Evolutionary conservation across 1,140 invertebrate species (phyloP).

Genomic region (Ericerus pela): DNA sequence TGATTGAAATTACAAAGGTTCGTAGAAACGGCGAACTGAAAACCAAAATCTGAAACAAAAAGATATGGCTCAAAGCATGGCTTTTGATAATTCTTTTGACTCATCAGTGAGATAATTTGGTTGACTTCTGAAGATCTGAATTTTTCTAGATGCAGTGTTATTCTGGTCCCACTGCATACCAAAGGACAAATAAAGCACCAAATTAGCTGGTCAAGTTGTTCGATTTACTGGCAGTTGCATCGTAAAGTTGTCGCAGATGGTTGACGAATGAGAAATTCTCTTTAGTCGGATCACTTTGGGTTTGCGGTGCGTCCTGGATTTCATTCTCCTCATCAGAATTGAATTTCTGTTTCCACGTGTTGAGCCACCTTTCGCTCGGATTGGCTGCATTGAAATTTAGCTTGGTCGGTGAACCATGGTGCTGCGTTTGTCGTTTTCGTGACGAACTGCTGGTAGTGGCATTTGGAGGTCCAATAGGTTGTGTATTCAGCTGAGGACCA

Average conservation of each 20-base stretch:
- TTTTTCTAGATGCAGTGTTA: no score
- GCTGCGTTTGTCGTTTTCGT: background rate
- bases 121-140: no score
- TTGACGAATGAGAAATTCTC: background rate
- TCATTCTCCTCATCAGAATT: background rate
- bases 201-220: no score
- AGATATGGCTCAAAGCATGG: no score
- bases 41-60: no score
- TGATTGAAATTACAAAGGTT: no score
- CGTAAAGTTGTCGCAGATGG: background rate
- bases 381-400: background rate
- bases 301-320: background rate
- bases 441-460: conserved; percentile 1
- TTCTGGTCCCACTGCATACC: no score
- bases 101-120: no score
- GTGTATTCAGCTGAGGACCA: conserved; percentile 55
- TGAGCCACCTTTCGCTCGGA: conserved; percentile 11
- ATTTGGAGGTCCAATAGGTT: conserved; percentile 32
- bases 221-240: no score
- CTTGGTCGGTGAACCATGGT: background rate
- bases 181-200: no score
- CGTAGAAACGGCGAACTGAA: no score
- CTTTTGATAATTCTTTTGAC: no score
- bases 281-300: background rate
- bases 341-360: conserved; percentile 10